Evolutionary conservation across 1,140 invertebrate genomes (phyloP).

Genomic region (Drosophila truncata): DNA sequence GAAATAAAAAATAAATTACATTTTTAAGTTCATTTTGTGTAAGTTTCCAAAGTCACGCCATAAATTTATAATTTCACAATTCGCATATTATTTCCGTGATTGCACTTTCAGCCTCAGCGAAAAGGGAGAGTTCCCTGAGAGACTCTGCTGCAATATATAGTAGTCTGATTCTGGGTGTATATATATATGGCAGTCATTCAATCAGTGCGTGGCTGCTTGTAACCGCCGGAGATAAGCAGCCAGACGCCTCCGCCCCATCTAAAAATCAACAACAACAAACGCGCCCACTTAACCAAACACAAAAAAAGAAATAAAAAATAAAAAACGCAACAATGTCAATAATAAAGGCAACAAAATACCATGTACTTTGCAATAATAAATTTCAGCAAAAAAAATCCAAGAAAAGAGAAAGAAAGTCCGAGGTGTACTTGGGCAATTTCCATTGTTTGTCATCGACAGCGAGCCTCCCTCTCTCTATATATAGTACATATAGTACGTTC

Average conservation of each 20-base stretch:
- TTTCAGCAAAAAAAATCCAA: slow-evolving; percentile 2
- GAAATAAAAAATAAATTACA: not conserved
- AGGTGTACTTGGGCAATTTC: slow-evolving; percentile 65
- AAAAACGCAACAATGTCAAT: slow-evolving; percentile 54
- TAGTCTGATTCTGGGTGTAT: slow-evolving; percentile 12
- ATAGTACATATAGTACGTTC: not conserved
- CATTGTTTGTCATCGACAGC: slow-evolving; percentile 62
- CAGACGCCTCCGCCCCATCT: slow-evolving; percentile 11
- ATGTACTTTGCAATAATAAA: slow-evolving; percentile 36
- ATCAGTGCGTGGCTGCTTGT: slow-evolving; percentile 65
- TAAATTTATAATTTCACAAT: slow-evolving; percentile 11
- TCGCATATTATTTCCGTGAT: slow-evolving; percentile 6
- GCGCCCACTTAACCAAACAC: slow-evolving; percentile 60
- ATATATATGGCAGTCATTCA: slow-evolving; percentile 40
- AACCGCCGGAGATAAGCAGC: slow-evolving; percentile 55
- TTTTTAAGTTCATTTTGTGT: not conserved
- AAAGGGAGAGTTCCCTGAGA: slow-evolving; percentile 8
- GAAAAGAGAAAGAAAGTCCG: slow-evolving; percentile 15
- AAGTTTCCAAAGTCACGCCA: not conserved
- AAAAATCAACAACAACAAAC: slow-evolving; percentile 50
- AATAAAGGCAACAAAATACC: slow-evolving; percentile 21
- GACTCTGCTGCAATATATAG: slow-evolving; percentile 19
- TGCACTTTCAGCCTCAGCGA: slow-evolving; percentile 18
- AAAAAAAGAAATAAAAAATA: not conserved
- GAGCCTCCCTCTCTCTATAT: slow-evolving; percentile 50